phyloP scores from a whole-genome alignment of 2,113 vertebrate species.

The Cyanoramphus novaezelandiae region DNA sequence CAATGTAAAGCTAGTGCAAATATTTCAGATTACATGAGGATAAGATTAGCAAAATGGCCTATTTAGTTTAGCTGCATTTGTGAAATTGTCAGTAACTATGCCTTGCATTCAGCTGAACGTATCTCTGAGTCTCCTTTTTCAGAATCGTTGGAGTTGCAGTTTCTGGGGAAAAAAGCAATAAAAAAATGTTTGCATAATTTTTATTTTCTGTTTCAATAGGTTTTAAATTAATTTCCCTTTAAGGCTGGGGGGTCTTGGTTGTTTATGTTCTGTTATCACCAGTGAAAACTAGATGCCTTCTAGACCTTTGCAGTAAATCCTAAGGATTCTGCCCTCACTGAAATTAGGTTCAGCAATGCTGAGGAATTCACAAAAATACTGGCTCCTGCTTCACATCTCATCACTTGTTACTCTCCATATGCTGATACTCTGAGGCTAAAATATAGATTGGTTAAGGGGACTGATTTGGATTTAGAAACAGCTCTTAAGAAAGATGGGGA shows the following conservation, averaged over 20 bases:
- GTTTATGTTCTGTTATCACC: neutral
- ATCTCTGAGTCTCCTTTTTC: neutral
- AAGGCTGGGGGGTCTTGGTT: neutral
- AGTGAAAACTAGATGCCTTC: neutral
- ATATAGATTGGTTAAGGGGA: neutral
- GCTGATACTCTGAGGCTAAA: neutral
- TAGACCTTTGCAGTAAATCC: neutral
- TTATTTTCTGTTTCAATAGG: neutral
- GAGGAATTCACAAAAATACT: neutral
- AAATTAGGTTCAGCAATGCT: neutral
- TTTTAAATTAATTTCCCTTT: neutral
- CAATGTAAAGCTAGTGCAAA: neutral
- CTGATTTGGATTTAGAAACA: neutral
- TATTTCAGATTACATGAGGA: neutral
- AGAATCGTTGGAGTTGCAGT: neutral
- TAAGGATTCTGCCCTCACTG: neutral
- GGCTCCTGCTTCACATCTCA: neutral
- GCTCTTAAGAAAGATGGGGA: neutral
- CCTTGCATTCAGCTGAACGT: neutral
- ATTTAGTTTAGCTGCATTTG: neutral
- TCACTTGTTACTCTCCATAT: neutral
- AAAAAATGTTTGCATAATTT: neutral
- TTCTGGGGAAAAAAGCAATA: neutral
- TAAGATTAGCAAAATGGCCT: neutral
- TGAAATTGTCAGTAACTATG: neutral